Percentiles rank a stretch among this genome's conserved stretches.
phyloP scores from a whole-genome alignment of 2,888 invertebrate species.

The Sialis lutaria region DNA sequence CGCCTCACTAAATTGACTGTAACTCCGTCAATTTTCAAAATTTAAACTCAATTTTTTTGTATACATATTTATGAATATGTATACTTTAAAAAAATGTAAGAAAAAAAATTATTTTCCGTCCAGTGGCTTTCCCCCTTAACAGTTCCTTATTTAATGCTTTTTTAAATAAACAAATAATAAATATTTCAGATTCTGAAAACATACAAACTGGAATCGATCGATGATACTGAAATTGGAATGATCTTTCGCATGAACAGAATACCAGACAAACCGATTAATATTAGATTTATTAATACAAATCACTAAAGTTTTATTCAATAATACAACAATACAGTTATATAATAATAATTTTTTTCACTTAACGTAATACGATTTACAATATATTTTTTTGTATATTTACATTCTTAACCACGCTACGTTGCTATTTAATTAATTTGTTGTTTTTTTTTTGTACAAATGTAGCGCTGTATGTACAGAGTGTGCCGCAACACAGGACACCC shows the following conservation, averaged over 20 bases:
- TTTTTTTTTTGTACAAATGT: conserved; percentile 1
- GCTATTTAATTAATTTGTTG: not conserved
- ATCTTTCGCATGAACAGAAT: conserved; percentile 25
- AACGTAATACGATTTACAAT: conserved; percentile 15
- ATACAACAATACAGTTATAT: conserved; percentile 21
- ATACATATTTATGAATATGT: too few relatives aligned
- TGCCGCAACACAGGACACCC: too few relatives aligned
- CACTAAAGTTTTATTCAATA: conserved; percentile 24
- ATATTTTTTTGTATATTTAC: conserved; percentile 12
- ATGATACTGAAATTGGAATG: conserved; percentile 19
- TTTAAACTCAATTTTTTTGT: too few relatives aligned
- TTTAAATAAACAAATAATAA: not conserved
- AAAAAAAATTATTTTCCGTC: too few relatives aligned
- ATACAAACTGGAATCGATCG: conserved; percentile 16
- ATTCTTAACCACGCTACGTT: not conserved
- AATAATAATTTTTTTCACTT: not conserved
- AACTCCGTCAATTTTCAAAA: too few relatives aligned
- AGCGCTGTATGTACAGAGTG: not conserved
- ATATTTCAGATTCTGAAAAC: conserved; percentile 21
- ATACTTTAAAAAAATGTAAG: too few relatives aligned
- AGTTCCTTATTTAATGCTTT: too few relatives aligned
- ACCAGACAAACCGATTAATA: conserved; percentile 21
- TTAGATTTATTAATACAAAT: conserved; percentile 21
- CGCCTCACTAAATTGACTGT: too few relatives aligned
- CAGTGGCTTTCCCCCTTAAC: too few relatives aligned